These are phyloP conservation scores for Aphelinus atriplicis DNA, from an alignment of 1,140 invertebrate species.

Conservation along the genomic window DNA sequence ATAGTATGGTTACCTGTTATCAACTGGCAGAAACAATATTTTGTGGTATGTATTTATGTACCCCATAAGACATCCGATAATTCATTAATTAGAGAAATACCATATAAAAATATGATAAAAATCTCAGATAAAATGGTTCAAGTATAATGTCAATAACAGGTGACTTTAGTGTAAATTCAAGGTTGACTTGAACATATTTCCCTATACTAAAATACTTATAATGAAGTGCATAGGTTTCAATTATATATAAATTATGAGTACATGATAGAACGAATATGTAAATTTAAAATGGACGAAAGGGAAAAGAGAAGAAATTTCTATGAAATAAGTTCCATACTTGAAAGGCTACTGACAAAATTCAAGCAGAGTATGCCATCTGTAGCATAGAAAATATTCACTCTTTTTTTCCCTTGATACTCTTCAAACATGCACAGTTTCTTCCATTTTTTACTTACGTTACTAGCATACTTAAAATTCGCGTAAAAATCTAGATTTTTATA, in stretches of 20 bases:
- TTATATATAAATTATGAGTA: slow-evolving; percentile 35
- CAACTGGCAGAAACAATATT: background rate
- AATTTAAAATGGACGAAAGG: slow-evolving; percentile 4
- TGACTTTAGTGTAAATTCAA: slow-evolving; percentile 3
- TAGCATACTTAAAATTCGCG: slow-evolving; percentile 38
- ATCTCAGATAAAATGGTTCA: background rate
- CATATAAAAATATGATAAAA: background rate
- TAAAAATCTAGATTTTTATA: slow-evolving; percentile 50
- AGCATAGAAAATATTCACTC: background rate
- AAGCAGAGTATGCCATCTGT: background rate
- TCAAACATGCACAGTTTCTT: slow-evolving; percentile 29
- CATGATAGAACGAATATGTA: slow-evolving; percentile 13
- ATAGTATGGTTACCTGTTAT: slow-evolving; percentile 14
- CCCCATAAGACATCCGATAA: no score
- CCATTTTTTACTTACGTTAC: slow-evolving; percentile 20
- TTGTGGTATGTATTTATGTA: no score
- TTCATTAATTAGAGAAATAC: background rate
- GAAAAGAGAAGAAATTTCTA: no score
- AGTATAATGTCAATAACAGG: slow-evolving; percentile 19
- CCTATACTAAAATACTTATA: slow-evolving; percentile 3
- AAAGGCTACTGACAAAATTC: no score
- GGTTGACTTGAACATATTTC: slow-evolving; percentile 7
- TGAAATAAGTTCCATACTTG: no score
- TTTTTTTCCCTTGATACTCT: slow-evolving; percentile 31
- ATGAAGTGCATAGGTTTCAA: slow-evolving; percentile 23